These are phyloP conservation scores for Tor tambroides DNA, from an alignment of 2,113 vertebrate genomes.

Conservation along the genomic window DNA sequence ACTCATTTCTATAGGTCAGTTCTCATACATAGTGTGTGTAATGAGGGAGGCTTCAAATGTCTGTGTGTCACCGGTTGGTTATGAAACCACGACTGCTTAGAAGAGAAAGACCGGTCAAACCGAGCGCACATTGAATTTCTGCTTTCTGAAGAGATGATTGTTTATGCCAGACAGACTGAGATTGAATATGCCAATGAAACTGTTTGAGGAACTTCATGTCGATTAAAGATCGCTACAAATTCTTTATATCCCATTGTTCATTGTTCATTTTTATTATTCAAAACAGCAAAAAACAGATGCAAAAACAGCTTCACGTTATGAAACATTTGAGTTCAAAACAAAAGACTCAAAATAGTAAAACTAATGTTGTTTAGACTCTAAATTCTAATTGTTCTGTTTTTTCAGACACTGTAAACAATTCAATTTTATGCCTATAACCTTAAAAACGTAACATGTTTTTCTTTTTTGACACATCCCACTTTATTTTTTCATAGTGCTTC, in stretches of 20 bases:
- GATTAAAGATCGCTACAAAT: too few species aligned
- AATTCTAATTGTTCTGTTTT: too few species aligned
- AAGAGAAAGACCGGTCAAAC: neutral
- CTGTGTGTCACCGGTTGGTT: neutral
- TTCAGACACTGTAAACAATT: too few species aligned
- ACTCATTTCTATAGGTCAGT: neutral
- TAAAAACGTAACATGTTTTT: neutral
- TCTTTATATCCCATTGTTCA: too few species aligned
- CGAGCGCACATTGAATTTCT: neutral
- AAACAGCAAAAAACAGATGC: too few species aligned
- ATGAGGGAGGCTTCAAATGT: neutral
- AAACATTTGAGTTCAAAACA: too few species aligned
- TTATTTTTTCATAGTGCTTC: neutral
- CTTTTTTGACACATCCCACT: neutral
- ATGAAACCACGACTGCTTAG: neutral
- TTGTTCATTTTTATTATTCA: too few species aligned
- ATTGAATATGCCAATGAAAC: neutral
- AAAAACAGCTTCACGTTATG: too few species aligned
- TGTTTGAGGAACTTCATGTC: neutral
- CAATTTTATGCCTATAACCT: neutral
- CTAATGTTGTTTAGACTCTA: too few species aligned
- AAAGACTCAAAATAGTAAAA: too few species aligned
- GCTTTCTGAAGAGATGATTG: neutral
- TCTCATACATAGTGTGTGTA: neutral
- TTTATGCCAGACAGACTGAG: neutral